These are phyloP conservation scores for Poeciliopsis turneri DNA, from an alignment of 2,797 vertebrate species.

Conservation along the genomic window DNA sequence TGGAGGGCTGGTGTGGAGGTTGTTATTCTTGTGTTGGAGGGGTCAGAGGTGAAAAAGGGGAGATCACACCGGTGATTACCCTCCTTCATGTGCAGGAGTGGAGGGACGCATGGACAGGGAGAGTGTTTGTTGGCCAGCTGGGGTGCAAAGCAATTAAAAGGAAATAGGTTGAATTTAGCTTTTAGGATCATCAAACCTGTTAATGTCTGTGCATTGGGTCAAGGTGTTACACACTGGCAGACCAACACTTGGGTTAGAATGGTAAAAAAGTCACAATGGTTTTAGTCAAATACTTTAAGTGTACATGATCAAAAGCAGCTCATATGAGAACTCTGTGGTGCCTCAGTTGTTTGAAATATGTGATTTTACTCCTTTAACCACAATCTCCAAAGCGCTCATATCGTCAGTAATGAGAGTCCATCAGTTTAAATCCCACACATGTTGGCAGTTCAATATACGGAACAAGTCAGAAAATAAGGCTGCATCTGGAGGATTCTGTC, in stretches of 20 bases:
- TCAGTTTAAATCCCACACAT: conserved; percentile 8
- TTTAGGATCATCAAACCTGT: conserved; percentile 21
- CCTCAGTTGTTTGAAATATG: conserved; percentile 8
- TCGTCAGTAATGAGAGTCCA: conserved; percentile 10
- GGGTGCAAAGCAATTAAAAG: conserved; percentile 66
- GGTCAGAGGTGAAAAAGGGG: conserved; percentile 77
- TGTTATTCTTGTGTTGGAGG: conserved; percentile 78
- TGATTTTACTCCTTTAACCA: conserved; percentile 21
- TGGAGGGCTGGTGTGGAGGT: conserved; percentile 62
- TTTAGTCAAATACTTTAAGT: conserved; percentile 5
- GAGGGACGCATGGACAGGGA: conserved; percentile 29
- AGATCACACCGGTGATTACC: conserved; percentile 78
- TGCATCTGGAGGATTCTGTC: conserved; percentile 21
- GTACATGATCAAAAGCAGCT: conserved; percentile 7
- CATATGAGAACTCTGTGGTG: not conserved
- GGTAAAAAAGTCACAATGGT: not conserved
- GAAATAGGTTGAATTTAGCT: conserved; percentile 22
- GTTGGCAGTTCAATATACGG: conserved; percentile 24
- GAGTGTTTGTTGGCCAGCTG: conserved; percentile 44
- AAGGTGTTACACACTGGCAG: conserved; percentile 22
- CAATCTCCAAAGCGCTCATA: conserved; percentile 7
- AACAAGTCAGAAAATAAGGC: conserved; percentile 14
- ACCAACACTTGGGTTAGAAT: not conserved
- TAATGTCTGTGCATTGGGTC: conserved; percentile 27
- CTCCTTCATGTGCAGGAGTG: conserved; percentile 64